Base-by-base conservation (phyloP, 2,797 vertebrate species). In the Lindbergichthys nudifrons region DNA sequence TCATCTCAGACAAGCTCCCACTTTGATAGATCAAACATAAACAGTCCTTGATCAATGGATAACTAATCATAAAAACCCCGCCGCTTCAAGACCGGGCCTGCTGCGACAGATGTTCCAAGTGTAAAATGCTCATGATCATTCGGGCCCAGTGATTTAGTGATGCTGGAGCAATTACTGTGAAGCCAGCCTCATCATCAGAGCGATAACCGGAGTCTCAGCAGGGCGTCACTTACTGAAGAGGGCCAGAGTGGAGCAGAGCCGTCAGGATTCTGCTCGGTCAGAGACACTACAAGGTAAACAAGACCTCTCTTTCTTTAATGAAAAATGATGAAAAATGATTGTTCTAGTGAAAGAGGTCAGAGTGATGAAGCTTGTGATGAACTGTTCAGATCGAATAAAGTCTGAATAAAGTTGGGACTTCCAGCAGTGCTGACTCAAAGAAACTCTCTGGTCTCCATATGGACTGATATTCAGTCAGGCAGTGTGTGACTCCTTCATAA, bases 11-110 rank as follows among this genome's bases (percentile, higher is more conserved):
- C 68, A 76, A 53, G 66, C 65, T 67, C 60, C 59, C 75, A 82
- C 80, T 91, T 91, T 90, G 88, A 91, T 88, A 70, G 80, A 93
- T 92, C 87, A 92, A 92, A 89, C 74, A 83, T 72, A 83, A 88
- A 84, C 65, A 81, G 75, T 61, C 86, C 81, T 87, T 91, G 90
- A 92, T 92, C 85, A 89, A 78, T 65, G 56, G 70, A 79, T 87
- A 83, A 92, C 77, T 77, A 75, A 86, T 89, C 82, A 83, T 88
- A 81, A 45, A 83, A 70, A 71, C 59, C 65, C 47, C 14, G 18
- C 75, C 3, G 53, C 85, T 82, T 86, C 82, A 71, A 80, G 82
- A 73, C 70, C 54, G 6, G 75, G 70, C 77, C 77, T 75, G 39
- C 79, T 73, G 81, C 52, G 45, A 87, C 83, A 90, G 84, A 92